These are phyloP conservation scores for Zaprionus africanus DNA, from an alignment of 1,140 invertebrate genomes.

Conservation along the genomic window DNA sequence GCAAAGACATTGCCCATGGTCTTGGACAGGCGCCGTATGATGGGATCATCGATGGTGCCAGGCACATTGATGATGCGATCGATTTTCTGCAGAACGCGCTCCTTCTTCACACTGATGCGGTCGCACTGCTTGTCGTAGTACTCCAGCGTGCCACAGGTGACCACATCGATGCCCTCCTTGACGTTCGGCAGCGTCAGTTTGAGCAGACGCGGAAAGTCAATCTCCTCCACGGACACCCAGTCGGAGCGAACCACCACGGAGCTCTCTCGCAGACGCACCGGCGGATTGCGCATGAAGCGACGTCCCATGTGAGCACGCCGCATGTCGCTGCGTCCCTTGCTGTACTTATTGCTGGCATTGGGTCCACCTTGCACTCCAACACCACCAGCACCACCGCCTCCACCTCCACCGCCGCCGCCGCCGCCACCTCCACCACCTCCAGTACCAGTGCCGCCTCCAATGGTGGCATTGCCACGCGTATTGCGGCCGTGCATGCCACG, in stretches of 20 bases:
- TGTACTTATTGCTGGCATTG: slow-evolving; percentile 86
- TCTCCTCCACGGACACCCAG: slow-evolving; percentile 99
- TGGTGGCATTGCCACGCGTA: slow-evolving; percentile 86
- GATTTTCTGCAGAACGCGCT: slow-evolving; percentile 95
- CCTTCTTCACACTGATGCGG: slow-evolving; percentile 98
- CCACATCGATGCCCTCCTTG: slow-evolving; percentile 91
- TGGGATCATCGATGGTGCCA: slow-evolving; percentile 99
- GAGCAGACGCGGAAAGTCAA: slow-evolving; percentile 97
- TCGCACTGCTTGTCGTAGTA: slow-evolving; percentile 99
- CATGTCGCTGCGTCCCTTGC: slow-evolving; percentile 85
- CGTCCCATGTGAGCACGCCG: slow-evolving; percentile 88
- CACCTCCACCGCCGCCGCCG: slow-evolving; percentile 84
- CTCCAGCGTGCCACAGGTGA: slow-evolving; percentile 96
- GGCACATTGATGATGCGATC: slow-evolving; percentile 98
- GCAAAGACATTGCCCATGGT: slow-evolving; percentile 98
- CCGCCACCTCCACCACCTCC: slow-evolving; percentile 58
- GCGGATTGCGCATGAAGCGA: slow-evolving; percentile 93
- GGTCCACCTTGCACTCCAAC: too few species aligned
- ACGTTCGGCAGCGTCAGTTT: slow-evolving; percentile 96
- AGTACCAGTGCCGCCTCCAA: neutral
- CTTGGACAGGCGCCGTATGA: slow-evolving; percentile 97
- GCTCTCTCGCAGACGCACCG: slow-evolving; percentile 97
- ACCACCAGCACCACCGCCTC: neutral
- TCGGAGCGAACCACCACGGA: slow-evolving; percentile 98
- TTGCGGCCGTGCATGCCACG: slow-evolving; percentile 87